Conservation (phyloP, 1,140 invertebrate species). For the Forficula auricularia region DNA sequence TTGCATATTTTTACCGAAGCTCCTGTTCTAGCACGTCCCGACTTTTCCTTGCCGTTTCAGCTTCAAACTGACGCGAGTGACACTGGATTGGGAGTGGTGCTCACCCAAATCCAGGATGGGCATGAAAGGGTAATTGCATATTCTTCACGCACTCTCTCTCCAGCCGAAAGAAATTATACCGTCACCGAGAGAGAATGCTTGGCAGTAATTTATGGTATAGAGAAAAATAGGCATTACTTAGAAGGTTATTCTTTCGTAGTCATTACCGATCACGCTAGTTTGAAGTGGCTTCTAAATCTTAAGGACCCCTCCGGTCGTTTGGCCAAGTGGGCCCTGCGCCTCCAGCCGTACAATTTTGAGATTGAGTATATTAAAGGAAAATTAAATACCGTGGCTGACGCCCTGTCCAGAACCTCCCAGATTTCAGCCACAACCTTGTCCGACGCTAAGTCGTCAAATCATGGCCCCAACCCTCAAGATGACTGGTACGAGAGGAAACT, state of each 20-base stretch:
- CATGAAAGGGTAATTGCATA: slow-evolving; percentile 20
- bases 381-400: slow-evolving; percentile 22
- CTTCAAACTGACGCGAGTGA: slow-evolving; percentile 13
- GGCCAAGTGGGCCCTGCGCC: slow-evolving; percentile 16
- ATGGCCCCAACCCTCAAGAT: too few relatives aligned
- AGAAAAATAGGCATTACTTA: slow-evolving; percentile 22
- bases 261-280: slow-evolving; percentile 24
- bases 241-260: slow-evolving; percentile 23
- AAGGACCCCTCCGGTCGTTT: slow-evolving; percentile 14
- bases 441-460: too few relatives aligned
- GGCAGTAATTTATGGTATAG: slow-evolving; percentile 22
- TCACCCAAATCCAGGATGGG: slow-evolving; percentile 12
- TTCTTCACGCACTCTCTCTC: slow-evolving; percentile 17
- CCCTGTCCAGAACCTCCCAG: slow-evolving; percentile 16
- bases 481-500: too few relatives aligned
- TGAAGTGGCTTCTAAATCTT: slow-evolving; percentile 22
- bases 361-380: slow-evolving; percentile 21
- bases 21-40: slow-evolving; percentile 11
- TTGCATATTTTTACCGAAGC: slow-evolving; percentile 12
- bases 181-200: slow-evolving; percentile 26
- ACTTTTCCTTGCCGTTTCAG: slow-evolving; percentile 11
- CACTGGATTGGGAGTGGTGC: slow-evolving; percentile 12
- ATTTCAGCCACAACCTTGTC: too few relatives aligned
- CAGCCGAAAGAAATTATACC: slow-evolving; percentile 21
- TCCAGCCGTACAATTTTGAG: slow-evolving; percentile 22